Percentiles rank a stretch among this genome's conserved stretches.
Conservation (phyloP, 2,113 vertebrate species). For the Pygoscelis antarcticus region DNA sequence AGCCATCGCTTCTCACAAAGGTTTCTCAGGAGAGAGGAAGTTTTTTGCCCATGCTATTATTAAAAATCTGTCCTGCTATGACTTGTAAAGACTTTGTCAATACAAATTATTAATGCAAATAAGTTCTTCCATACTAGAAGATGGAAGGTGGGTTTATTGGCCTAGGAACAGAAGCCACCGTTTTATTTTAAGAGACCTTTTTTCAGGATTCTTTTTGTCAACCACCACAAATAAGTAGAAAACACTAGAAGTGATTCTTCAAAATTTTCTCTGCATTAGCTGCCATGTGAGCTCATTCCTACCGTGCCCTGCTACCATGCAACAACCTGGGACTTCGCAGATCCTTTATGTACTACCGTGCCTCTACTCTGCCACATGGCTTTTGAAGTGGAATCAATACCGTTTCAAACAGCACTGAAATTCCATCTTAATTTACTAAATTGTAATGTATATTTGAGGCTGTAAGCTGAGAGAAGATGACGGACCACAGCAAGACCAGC, state of each 20-base stretch:
- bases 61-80: not conserved
- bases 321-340: not conserved
- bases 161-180: not conserved
- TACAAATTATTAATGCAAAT: not conserved
- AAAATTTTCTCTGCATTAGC: not conserved
- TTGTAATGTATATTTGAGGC: not conserved
- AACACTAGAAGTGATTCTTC: not conserved
- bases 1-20: not conserved
- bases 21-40: not conserved
- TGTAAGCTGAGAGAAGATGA: not conserved
- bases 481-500: not conserved
- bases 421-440: not conserved
- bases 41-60: not conserved
- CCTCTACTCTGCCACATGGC: not conserved
- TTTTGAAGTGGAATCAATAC: not conserved
- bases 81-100: not conserved
- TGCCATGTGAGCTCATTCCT: not conserved
- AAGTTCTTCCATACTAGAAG: not conserved
- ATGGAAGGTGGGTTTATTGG: not conserved
- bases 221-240: not conserved
- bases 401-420: not conserved
- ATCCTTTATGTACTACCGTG: not conserved
- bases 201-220: not conserved
- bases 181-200: not conserved
- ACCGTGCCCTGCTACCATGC: not conserved